A percentile compares a stretch with the other conserved stretches of the same genome.
Evolutionary conservation across 2,113 vertebrate genomes (phyloP).

Genomic region (Vulpes lagopus): DNA sequence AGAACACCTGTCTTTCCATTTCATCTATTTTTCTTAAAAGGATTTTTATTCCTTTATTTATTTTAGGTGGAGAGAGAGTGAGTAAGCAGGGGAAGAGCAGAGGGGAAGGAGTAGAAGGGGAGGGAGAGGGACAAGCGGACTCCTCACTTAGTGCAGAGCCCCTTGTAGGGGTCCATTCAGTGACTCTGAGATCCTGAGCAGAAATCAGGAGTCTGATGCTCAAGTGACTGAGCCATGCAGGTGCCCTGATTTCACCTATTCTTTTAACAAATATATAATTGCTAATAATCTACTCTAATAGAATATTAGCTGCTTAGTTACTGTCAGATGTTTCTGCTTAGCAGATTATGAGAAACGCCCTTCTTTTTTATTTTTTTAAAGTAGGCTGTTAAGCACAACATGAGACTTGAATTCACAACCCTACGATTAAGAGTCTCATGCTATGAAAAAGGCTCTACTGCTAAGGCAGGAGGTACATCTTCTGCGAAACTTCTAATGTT

Average conservation of each 20-base stretch:
- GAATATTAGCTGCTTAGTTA: neutral
- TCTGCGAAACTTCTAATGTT: neutral
- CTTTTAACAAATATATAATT: neutral
- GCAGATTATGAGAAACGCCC: neutral
- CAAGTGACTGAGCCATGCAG: neutral
- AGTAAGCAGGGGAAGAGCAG: neutral
- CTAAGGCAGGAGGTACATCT: neutral
- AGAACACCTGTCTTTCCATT: neutral
- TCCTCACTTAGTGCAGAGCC: neutral
- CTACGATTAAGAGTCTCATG: neutral
- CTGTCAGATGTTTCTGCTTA: slow-evolving; percentile 24
- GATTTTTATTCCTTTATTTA: neutral
- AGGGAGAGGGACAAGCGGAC: neutral
- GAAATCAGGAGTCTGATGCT: neutral
- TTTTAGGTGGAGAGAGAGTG: neutral
- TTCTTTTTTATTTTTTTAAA: neutral
- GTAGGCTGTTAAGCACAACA: neutral
- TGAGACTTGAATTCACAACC: neutral
- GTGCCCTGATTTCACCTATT: neutral
- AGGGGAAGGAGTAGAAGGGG: neutral
- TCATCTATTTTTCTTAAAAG: neutral
- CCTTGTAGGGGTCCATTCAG: neutral
- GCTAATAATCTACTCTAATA: neutral
- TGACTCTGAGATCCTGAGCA: neutral
- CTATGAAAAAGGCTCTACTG: neutral